These are phyloP conservation scores for Hoplostethus mediterraneus DNA, from an alignment of 2,797 vertebrate species.

Conservation along the genomic window DNA sequence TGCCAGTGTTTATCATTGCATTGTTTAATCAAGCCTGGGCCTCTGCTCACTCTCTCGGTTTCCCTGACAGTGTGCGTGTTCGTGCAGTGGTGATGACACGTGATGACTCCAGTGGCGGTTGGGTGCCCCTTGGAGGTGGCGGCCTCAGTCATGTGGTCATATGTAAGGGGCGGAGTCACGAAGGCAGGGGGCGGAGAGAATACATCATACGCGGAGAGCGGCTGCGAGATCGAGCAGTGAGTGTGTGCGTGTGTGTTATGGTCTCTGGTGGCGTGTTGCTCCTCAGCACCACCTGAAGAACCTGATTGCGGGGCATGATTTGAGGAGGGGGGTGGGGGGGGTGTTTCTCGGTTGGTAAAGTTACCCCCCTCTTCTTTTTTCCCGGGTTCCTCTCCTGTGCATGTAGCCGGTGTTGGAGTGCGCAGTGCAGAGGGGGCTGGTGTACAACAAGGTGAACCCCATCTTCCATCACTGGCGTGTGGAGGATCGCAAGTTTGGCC, in stretches of 20 bases:
- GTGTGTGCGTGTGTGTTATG: conserved; percentile 85
- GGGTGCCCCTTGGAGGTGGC: conserved; percentile 93
- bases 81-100: conserved; percentile 96
- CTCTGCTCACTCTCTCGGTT: conserved; percentile 57
- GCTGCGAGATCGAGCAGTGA: conserved; percentile 94
- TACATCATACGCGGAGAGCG: conserved; percentile 92
- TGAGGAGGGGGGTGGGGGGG: neutral
- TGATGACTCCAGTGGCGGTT: conserved; percentile 96
- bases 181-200: conserved; percentile 86
- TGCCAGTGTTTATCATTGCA: conserved; percentile 21
- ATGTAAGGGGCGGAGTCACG: conserved; percentile 89
- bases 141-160: conserved; percentile 94
- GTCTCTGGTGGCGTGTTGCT: conserved; percentile 66
- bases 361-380: conserved; percentile 32
- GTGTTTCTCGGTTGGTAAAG: neutral
- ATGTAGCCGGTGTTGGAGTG: conserved; percentile 92
- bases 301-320: conserved; percentile 12
- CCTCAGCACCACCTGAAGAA: conserved; percentile 57
- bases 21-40: conserved; percentile 50
- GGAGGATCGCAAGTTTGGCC: conserved; percentile 92
- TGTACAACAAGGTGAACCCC: conserved; percentile 96
- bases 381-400: conserved; percentile 46
- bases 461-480: conserved; percentile 97
- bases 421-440: conserved; percentile 88
- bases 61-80: conserved; percentile 90